Conservation (phyloP, 2,113 vertebrate species). For the Ictidomys tridecemlineatus region DNA sequence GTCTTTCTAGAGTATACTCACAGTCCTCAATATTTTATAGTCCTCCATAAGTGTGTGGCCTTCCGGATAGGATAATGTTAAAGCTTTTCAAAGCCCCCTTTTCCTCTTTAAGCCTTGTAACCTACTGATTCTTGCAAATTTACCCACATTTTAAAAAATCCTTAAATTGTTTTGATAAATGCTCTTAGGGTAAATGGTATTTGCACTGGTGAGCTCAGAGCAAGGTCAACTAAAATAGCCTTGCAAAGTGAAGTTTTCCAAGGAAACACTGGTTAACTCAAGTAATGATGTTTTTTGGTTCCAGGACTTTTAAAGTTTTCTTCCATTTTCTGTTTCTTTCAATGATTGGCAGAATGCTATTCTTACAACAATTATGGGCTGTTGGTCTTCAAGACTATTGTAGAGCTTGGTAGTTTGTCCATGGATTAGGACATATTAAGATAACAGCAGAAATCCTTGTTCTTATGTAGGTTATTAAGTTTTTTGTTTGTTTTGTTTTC, state of each 20-base stretch:
- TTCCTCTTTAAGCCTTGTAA: too few species aligned
- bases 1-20: too few species aligned
- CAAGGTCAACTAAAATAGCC: background rate
- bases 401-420: background rate
- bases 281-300: background rate
- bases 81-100: too few species aligned
- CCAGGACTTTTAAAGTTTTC: background rate
- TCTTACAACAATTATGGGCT: background rate
- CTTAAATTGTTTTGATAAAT: background rate
- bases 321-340: background rate
- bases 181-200: background rate
- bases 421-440: background rate
- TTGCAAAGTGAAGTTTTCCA: background rate
- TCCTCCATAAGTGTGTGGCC: too few species aligned
- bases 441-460: background rate
- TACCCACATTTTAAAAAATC: background rate
- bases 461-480: background rate
- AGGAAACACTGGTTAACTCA: too few species aligned
- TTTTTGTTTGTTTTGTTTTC: background rate
- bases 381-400: background rate
- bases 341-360: background rate
- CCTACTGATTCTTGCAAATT: background rate
- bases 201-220: background rate
- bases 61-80: too few species aligned
- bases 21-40: too few species aligned